Evolutionary conservation across 2,113 vertebrate genomes (phyloP).

Genomic region (Edolisoma coerulescens): DNA sequence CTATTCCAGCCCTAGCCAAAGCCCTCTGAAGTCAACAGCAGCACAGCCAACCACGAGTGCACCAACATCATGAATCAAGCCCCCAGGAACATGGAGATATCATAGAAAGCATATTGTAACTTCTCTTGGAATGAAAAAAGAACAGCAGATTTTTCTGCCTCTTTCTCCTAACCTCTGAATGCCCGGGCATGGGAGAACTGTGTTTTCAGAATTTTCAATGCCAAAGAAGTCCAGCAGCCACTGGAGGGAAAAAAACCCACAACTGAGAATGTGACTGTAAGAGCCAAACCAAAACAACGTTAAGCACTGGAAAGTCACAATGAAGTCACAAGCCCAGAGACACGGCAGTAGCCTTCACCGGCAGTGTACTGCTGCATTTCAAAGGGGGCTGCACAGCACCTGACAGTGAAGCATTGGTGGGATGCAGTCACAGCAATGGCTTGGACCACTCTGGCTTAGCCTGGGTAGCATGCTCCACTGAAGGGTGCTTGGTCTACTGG

Average conservation of each 20-base stretch:
- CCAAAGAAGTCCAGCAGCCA: not conserved
- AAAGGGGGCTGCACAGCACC: not conserved
- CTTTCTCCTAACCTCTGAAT: not conserved
- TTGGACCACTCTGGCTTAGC: not conserved
- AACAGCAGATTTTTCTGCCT: not conserved
- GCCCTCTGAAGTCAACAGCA: not conserved
- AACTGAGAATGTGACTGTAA: not conserved
- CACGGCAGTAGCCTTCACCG: not conserved
- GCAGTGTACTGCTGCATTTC: not conserved
- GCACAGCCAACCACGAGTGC: not conserved
- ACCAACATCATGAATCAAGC: not conserved
- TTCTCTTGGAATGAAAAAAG: not conserved
- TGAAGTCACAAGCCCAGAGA: not conserved
- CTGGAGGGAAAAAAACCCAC: not conserved
- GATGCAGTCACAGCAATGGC: fast-evolving
- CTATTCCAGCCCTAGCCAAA: not conserved
- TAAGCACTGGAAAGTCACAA: not conserved
- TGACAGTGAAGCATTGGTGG: not conserved
- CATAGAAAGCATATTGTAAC: not conserved
- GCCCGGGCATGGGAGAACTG: not conserved
- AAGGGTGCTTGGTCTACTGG: not conserved
- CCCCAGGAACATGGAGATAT: not conserved
- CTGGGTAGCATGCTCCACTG: not conserved
- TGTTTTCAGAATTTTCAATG: not conserved
- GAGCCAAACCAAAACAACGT: not conserved